phyloP scores from a whole-genome alignment of 2,113 vertebrate species.

The Solea solea region DNA sequence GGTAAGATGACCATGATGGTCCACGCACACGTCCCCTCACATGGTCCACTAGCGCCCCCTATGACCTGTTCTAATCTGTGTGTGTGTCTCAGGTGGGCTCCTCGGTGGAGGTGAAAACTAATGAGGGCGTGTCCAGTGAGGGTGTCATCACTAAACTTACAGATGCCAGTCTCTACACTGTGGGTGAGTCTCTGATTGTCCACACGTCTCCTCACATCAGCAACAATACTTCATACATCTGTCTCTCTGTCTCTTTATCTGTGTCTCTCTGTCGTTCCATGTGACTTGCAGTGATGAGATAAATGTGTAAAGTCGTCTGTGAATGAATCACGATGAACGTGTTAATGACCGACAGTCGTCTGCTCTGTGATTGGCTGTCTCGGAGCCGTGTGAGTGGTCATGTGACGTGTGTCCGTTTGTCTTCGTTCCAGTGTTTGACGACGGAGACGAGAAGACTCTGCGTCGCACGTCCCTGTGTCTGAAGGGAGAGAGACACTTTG shows the following conservation, averaged over 20 bases:
- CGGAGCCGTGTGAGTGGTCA: no score
- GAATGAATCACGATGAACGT: no score
- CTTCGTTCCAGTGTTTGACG: conserved; percentile 91
- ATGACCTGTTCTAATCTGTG: no score
- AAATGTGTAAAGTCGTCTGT: no score
- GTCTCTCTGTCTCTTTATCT: no score
- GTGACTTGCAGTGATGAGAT: no score
- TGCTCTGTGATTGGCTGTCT: no score
- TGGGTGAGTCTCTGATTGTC: conserved; percentile 84
- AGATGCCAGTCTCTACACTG: conserved; percentile 98
- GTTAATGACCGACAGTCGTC: no score
- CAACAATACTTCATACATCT: no score
- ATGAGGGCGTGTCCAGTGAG: conserved; percentile 91
- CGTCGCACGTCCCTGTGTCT: conserved; percentile 95
- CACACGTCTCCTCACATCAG: not conserved
- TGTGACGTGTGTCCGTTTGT: not conserved
- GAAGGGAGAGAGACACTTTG: conserved; percentile 98
- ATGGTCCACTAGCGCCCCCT: no score
- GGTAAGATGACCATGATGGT: conserved; percentile 79
- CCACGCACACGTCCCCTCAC: no score
- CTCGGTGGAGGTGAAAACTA: conserved; percentile 94
- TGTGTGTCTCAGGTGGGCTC: conserved; percentile 88
- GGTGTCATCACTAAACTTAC: conserved; percentile 95
- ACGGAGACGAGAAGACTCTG: conserved; percentile 96
- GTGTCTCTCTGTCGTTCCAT: no score